Evolutionary conservation across 2,888 invertebrate genomes (phyloP), one percentile per base, ranked within the genome.

Genomic region (Holacanthella duospinosa): DNA sequence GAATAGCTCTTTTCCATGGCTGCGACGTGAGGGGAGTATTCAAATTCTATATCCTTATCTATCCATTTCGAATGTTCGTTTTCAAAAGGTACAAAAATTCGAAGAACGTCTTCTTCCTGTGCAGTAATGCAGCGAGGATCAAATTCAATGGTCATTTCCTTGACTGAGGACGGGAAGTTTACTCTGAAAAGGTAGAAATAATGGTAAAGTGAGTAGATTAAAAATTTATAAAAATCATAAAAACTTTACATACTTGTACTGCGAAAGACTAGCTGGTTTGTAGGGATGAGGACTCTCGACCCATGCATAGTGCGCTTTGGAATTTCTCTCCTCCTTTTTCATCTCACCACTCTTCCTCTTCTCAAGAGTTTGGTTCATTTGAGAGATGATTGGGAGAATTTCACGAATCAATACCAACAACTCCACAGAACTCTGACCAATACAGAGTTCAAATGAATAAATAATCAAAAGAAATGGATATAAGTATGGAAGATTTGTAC

Each of bases 281-380:
- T 97, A 97, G 0, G 97, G 97, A 81, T 97, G 97, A 48, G 94
- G 93, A 76, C 94, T 94, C 79, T 97, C 96, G 1, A 94, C 85
- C 82, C 91, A 86, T 2, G 92, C 88, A 76, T 91, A 93, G 79
- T 90, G 89, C 75, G 87, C 86, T 65, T 90, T 88, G 43, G 75
- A 56, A 61, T 72, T 69, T 25, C 43, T 61, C 29, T 61, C 64
- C 1, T 55, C 9, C 36, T 36, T 60, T 48, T 60, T 64, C 2
- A 56, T 56, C 44, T 21, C 44, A 3, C 16, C 6, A 1, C 62
- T 48, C 25, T 68, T 28, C 36, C 66, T 55, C 62, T 64, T 68
- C 48, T 21, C 16, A 4, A 48, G 21, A 16, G 36, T 25, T 55
- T 70, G 70, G 79, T 93, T 94, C 71, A 94, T 80, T 0, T 89